Percentiles rank a stretch among this genome's conserved stretches.
phyloP scores from a whole-genome alignment of 2,888 invertebrate genomes.

The Hermodice carunculata region DNA sequence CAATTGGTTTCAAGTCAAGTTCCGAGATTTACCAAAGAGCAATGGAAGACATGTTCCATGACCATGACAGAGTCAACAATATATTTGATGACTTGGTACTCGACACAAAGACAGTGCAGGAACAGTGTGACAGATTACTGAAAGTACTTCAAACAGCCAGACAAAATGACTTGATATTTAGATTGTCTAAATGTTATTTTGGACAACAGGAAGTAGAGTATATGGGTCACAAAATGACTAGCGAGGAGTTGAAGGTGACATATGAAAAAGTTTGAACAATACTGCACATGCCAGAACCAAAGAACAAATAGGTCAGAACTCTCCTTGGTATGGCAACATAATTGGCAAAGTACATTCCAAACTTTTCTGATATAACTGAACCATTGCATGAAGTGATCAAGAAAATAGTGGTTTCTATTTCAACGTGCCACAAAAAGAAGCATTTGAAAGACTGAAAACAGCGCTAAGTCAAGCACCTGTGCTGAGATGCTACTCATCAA shows the following conservation, averaged over 20 bases:
- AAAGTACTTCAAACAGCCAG: too few species aligned
- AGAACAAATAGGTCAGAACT: conserved; percentile 1
- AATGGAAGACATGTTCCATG: conserved; percentile 6
- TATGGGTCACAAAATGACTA: conserved; percentile 2
- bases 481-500: not conserved
- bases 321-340: conserved; percentile 2
- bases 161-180: conserved; percentile 4
- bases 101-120: too few species aligned
- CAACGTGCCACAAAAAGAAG: not conserved
- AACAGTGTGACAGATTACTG: too few species aligned
- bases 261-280: conserved; percentile 4
- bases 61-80: not conserved
- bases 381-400: not conserved
- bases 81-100: conserved; percentile 14
- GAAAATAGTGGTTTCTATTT: not conserved
- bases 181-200: not conserved
- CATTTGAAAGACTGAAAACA: not conserved
- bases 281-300: conserved; percentile 12
- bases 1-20: conserved; percentile 13
- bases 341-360: not conserved
- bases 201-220: not conserved
- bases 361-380: not conserved
- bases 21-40: conserved; percentile 18
- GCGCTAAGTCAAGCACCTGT: not conserved
- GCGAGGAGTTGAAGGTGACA: not conserved